A percentile compares a stretch with the other conserved stretches of the same genome.
Conservation (phyloP, 2,113 vertebrate genomes). For the Oryzias melastigma region DNA sequence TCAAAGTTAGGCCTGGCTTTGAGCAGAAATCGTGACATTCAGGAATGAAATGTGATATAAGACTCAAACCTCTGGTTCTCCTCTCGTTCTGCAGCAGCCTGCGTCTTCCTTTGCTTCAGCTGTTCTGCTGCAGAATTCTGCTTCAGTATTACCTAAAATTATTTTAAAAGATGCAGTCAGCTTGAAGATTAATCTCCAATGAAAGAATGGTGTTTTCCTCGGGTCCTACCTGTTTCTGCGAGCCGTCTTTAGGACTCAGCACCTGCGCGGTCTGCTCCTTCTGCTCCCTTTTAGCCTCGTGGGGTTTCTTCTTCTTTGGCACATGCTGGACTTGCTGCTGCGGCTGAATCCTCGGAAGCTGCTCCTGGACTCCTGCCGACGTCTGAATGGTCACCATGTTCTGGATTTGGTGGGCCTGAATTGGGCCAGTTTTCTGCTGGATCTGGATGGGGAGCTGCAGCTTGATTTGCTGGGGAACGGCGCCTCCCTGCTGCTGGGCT, state of each 20-base stretch:
- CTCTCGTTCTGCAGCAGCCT: conserved; percentile 91
- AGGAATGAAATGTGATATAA: not conserved
- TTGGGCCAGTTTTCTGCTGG: conserved; percentile 77
- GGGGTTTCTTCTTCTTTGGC: conserved; percentile 77
- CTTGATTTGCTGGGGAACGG: conserved; percentile 87
- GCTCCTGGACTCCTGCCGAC: conserved; percentile 87
- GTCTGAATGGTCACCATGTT: conserved; percentile 93
- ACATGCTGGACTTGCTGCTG: conserved; percentile 41
- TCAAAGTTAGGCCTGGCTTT: not conserved
- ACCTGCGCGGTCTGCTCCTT: conserved; percentile 85
- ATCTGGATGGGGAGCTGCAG: conserved; percentile 90
- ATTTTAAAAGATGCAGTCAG: too few species aligned
- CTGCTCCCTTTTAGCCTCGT: conserved; percentile 84
- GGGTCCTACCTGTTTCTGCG: conserved; percentile 90
- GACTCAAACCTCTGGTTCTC: conserved; percentile 81
- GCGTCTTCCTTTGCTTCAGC: conserved; percentile 90
- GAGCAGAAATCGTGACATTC: too few species aligned
- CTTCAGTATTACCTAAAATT: conserved; percentile 83
- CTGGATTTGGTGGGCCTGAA: conserved; percentile 88
- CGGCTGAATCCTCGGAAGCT: conserved; percentile 91
- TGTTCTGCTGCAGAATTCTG: conserved; percentile 92
- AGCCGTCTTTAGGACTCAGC: conserved; percentile 85
- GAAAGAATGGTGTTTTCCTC: not conserved
- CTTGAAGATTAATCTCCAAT: not conserved
- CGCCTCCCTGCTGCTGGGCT: conserved; percentile 82